Evolutionary conservation across 37 sponge, comb jelly and placozoan species (phyloP), one percentile per base, ranked within the genome.

Genomic region (Chondrosia reniformis): DNA sequence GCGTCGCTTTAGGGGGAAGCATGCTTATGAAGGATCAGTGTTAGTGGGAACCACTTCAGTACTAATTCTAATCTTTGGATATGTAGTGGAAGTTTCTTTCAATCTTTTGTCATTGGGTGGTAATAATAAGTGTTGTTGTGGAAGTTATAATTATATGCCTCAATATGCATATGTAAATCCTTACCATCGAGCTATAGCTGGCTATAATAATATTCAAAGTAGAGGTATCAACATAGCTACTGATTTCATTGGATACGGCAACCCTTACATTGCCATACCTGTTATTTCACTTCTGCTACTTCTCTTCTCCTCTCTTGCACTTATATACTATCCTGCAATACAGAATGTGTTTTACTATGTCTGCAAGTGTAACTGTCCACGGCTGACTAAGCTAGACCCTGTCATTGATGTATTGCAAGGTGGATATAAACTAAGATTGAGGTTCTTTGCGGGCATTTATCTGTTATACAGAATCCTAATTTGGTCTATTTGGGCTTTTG

Each of bases 391-490:
- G 19, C 43, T 69, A 7, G 41, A 34, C n/a, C 24, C 41, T 34
- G n/a, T 69, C 8, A 22, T 69, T 2, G 72, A 69, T 69, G 72
- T 38, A 34, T 69, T 69, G n/a, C 72, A 69, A 69, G 72, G 41
- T 34, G 72, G 17, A 21, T 69, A 69, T 44, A 69, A 69, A 39
- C 72, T 44, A 69, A 33, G 42, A 2, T 34, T 34, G 41, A 41
- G 36, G 2, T 69, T 69, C 36, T 69, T 69, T 21, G 36, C 43
- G 17, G 72, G 72, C n/a, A 21, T 69, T 31, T 44, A 69, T 34
- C 72, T 69, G 7, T 44, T 69, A 24, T 69, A 69, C 44, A 33
- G 72, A 33, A 69, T 69, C 3, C 24, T 24, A 8, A 17, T 69
- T 21, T 69, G 32, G 32, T 1, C 44, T 2, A 39, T 44, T 2